Percentiles rank a stretch among this genome's conserved stretches.
Conservation (phyloP, 2,797 vertebrate genomes). For the Falco berigora region DNA sequence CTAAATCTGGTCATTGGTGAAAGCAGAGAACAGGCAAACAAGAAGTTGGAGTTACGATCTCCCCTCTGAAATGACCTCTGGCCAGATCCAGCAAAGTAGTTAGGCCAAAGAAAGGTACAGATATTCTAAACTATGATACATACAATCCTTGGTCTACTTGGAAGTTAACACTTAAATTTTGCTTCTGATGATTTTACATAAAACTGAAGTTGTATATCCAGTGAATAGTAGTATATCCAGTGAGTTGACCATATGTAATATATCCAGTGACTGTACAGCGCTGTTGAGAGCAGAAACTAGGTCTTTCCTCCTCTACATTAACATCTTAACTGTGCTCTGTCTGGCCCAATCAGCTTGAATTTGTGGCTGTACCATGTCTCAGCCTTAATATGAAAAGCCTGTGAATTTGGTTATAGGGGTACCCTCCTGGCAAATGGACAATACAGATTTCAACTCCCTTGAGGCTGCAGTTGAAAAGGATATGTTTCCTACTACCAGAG, state of each 20-base stretch:
- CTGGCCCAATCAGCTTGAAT: neutral
- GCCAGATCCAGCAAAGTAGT: neutral
- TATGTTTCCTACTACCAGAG: neutral
- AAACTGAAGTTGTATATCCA: neutral
- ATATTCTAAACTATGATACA: neutral
- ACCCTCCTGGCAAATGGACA: neutral
- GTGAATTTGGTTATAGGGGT: neutral
- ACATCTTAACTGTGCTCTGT: neutral
- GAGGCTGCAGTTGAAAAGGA: neutral
- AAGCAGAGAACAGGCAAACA: neutral
- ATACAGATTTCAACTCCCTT: neutral
- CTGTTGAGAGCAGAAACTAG: neutral
- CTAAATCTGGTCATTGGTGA: neutral
- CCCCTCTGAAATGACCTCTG: neutral
- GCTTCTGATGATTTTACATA: neutral
- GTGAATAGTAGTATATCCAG: neutral
- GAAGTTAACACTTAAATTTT: neutral
- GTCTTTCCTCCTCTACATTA: neutral
- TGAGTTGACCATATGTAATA: neutral
- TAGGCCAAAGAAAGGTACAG: neutral
- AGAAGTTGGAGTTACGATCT: neutral
- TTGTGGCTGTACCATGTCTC: neutral
- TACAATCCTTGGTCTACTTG: neutral
- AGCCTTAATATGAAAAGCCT: neutral
- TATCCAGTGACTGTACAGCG: neutral